These are phyloP conservation scores for Beroe forskalii DNA, from an alignment of 37 sponge, comb jelly and placozoan species.

Conservation along the genomic window DNA sequence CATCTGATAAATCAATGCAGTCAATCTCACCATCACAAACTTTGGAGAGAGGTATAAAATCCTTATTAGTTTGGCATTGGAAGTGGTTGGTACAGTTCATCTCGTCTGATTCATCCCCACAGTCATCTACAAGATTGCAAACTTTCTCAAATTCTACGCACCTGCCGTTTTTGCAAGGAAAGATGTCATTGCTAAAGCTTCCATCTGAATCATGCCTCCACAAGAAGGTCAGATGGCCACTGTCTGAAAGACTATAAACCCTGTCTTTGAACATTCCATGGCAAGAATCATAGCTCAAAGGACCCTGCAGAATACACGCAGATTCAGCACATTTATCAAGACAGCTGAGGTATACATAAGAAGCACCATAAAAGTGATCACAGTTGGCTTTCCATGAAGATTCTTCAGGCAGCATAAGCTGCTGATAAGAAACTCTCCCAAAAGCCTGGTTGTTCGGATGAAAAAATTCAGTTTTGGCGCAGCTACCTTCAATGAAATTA, in stretches of 20 bases:
- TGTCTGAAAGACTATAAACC: not conserved
- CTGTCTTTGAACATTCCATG: not conserved
- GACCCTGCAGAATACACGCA: not conserved
- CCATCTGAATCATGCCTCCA: not conserved
- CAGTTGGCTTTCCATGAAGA: not conserved
- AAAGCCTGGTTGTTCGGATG: no score
- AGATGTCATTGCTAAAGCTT: not conserved
- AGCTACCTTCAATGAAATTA: no score
- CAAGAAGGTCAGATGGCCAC: not conserved
- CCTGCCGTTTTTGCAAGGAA: not conserved
- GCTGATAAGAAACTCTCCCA: no score
- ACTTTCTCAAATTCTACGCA: not conserved
- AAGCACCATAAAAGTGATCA: not conserved
- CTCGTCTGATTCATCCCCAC: not conserved
- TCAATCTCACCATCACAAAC: not conserved
- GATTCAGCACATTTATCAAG: not conserved
- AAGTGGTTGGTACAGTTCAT: not conserved
- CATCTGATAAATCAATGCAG: not conserved
- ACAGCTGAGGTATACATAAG: slow-evolving; percentile 4
- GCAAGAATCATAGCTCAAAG: not conserved
- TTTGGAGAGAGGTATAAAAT: not conserved
- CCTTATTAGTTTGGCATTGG: no score
- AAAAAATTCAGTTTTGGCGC: no score
- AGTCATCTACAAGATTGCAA: no score
- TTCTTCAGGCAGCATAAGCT: no score